A percentile compares a stretch with the other conserved stretches of the same genome.
phyloP scores from a whole-genome alignment of 2,113 vertebrate genomes.

The Bubo scandiacus region DNA sequence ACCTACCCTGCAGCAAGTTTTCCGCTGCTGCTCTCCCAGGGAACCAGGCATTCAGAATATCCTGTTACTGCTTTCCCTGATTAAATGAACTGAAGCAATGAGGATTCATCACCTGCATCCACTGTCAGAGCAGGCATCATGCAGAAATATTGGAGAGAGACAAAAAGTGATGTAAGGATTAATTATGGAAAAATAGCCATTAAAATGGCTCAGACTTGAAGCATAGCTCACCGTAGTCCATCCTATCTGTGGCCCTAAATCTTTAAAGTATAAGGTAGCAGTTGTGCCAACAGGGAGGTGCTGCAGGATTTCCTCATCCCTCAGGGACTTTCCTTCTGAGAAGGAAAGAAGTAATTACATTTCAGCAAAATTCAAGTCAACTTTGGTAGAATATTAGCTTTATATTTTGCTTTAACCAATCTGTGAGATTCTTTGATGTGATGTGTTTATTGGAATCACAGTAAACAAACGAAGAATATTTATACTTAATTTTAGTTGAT shows the following conservation, averaged over 20 bases:
- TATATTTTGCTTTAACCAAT: neutral
- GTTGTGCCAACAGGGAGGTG: constrained; percentile 84
- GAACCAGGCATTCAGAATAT: neutral
- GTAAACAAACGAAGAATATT: neutral
- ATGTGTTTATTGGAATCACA: neutral
- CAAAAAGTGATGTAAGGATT: constrained; percentile 31
- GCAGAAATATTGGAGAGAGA: constrained; percentile 22
- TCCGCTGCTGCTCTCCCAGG: neutral
- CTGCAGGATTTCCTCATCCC: constrained; percentile 84
- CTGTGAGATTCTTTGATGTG: neutral
- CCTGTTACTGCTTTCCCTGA: constrained; percentile 21
- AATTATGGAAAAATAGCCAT: constrained; percentile 47
- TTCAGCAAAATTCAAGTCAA: neutral
- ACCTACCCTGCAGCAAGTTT: neutral
- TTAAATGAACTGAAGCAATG: constrained; percentile 40
- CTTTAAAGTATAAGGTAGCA: constrained; percentile 86
- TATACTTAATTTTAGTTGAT: neutral
- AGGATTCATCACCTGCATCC: constrained; percentile 12
- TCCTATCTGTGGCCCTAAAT: constrained; percentile 87
- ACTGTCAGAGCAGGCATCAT: constrained; percentile 22
- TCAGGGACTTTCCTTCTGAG: constrained; percentile 82
- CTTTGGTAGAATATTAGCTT: neutral
- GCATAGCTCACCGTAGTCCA: constrained; percentile 84
- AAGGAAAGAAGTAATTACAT: constrained; percentile 56
- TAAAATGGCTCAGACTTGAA: neutral